Conservation (phyloP, 2,113 vertebrate species). For the Pyrgilauda ruficollis region DNA sequence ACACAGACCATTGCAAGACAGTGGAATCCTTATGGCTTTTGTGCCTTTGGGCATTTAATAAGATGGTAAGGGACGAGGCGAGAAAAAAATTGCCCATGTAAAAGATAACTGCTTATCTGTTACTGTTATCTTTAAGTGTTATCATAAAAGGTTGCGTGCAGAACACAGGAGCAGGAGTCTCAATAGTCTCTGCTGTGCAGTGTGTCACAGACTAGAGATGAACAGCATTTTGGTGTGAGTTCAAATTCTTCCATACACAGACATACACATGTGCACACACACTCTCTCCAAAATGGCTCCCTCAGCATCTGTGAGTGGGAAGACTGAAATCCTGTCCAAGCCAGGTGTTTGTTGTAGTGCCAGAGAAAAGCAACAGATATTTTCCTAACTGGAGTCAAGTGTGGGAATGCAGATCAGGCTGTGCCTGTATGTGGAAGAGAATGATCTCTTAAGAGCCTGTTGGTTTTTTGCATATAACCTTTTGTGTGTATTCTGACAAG, state of each 20-base stretch:
- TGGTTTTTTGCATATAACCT: neutral
- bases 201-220: neutral
- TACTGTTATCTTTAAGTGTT: no score
- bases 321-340: conserved; percentile 12
- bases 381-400: neutral
- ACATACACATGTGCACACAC: neutral
- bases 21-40: neutral
- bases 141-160: neutral
- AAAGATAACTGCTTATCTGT: neutral
- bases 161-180: neutral
- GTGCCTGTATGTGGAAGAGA: neutral
- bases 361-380: conserved; percentile 28
- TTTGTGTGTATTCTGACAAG: neutral
- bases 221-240: neutral
- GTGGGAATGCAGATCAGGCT: conserved; percentile 28
- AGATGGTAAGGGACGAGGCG: neutral
- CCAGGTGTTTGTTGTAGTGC: conserved; percentile 60
- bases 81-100: neutral
- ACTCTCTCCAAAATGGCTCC: neutral
- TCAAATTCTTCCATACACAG: neutral
- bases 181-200: neutral
- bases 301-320: neutral
- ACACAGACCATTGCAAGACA: neutral
- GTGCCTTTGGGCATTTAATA: neutral
- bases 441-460: neutral